Evolutionary conservation across 2,888 invertebrate genomes (phyloP).

Genomic region (Isoperla grammatica): DNA sequence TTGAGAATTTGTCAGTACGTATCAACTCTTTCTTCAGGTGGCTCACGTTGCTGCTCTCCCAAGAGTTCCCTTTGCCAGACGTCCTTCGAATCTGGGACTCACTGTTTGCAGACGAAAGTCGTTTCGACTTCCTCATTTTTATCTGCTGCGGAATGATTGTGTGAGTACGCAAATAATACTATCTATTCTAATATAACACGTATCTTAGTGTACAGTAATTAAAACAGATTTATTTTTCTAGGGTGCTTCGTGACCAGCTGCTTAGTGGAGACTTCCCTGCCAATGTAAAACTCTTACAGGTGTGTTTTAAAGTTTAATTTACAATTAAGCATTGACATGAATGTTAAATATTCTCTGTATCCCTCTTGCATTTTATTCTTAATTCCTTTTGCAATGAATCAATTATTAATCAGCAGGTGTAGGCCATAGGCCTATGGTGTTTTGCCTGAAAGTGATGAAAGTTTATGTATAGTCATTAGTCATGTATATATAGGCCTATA

Average conservation of each 20-base stretch:
- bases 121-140: constrained; percentile 87
- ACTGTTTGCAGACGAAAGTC: constrained; percentile 79
- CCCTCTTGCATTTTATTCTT: too few species aligned
- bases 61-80: constrained; percentile 96
- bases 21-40: constrained; percentile 77
- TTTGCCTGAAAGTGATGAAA: too few species aligned
- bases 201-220: too few species aligned
- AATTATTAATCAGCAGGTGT: too few species aligned
- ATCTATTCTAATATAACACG: too few species aligned
- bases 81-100: constrained; percentile 98
- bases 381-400: too few species aligned
- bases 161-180: constrained; percentile 61
- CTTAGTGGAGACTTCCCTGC: constrained; percentile 85
- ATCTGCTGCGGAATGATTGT: constrained; percentile 97
- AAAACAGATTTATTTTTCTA: constrained; percentile 41
- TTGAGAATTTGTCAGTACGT: too few species aligned
- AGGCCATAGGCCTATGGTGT: too few species aligned
- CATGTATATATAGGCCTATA: too few species aligned
- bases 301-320: constrained; percentile 37
- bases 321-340: too few species aligned
- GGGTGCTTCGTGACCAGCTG: constrained; percentile 76
- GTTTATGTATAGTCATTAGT: too few species aligned
- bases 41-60: constrained; percentile 90
- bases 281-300: constrained; percentile 89
- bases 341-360: too few species aligned